These are phyloP conservation scores for Serripes groenlandicus DNA, from an alignment of 2,888 invertebrate species.

Conservation along the genomic window DNA sequence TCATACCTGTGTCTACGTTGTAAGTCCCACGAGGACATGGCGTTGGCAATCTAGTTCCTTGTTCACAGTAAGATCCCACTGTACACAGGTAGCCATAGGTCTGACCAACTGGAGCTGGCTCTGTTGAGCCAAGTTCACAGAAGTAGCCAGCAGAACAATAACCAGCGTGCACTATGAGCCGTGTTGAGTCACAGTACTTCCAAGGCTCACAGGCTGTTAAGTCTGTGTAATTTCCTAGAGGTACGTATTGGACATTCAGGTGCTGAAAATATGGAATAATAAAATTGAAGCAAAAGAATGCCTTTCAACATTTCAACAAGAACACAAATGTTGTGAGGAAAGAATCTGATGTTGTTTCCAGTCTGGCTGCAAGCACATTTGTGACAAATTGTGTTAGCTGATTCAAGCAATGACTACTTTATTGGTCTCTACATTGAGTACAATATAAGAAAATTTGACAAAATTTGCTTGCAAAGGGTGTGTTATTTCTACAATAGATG, in stretches of 20 bases:
- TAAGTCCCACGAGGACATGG: slow-evolving; percentile 82
- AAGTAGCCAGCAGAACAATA: slow-evolving; percentile 82
- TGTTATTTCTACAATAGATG: no score
- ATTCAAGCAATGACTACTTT: no score
- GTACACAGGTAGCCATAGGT: slow-evolving; percentile 82
- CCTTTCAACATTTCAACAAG: not conserved
- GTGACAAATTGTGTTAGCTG: no score
- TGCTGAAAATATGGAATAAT: slow-evolving; percentile 64
- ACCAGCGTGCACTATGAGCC: slow-evolving; percentile 73
- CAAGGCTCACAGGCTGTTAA: slow-evolving; percentile 83
- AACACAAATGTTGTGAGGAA: no score
- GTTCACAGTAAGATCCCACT: slow-evolving; percentile 82
- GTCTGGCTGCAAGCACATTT: no score
- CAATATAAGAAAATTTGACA: no score
- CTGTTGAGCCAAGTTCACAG: slow-evolving; percentile 78
- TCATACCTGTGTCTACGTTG: slow-evolving; percentile 79
- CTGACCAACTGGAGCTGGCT: slow-evolving; percentile 75
- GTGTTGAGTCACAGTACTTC: slow-evolving; percentile 78
- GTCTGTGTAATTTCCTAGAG: slow-evolving; percentile 74
- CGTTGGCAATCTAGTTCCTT: slow-evolving; percentile 78
- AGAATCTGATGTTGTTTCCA: no score
- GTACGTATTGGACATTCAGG: slow-evolving; percentile 79
- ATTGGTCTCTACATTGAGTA: no score
- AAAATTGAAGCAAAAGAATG: not conserved
- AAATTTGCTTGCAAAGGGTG: no score